These are phyloP conservation scores for Neosalanx taihuensis DNA, from an alignment of 2,797 vertebrate genomes.

Conservation along the genomic window DNA sequence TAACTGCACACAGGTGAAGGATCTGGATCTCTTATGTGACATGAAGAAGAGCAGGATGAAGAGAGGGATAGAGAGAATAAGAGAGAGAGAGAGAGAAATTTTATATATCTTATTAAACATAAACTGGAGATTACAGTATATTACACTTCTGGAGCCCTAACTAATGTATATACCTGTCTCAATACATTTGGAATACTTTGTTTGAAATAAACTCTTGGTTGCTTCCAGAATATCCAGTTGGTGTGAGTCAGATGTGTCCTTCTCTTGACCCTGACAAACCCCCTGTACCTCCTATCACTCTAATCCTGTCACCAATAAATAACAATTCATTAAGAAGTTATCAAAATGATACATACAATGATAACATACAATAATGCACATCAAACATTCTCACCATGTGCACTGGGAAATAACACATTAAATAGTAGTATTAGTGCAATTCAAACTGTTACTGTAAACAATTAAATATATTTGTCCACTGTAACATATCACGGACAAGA, in stretches of 20 bases:
- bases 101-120: neutral
- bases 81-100: neutral
- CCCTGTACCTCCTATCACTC: conserved; percentile 31
- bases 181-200: neutral
- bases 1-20: neutral
- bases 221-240: neutral
- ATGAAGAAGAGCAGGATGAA: neutral
- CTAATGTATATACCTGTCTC: neutral
- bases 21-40: neutral
- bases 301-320: conserved; percentile 29
- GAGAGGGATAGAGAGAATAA: too few species aligned
- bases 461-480: neutral
- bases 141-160: neutral
- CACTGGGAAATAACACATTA: neutral
- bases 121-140: neutral
- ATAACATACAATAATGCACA: neutral
- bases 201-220: neutral
- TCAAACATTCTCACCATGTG: neutral
- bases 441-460: neutral
- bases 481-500: conserved; percentile 2
- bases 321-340: neutral
- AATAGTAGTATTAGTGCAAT: neutral
- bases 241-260: neutral
- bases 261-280: neutral
- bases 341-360: too few species aligned